Evolutionary conservation across 2,113 vertebrate genomes (phyloP), one percentile per base, ranked within the genome.

Genomic region (Perca fluviatilis): DNA sequence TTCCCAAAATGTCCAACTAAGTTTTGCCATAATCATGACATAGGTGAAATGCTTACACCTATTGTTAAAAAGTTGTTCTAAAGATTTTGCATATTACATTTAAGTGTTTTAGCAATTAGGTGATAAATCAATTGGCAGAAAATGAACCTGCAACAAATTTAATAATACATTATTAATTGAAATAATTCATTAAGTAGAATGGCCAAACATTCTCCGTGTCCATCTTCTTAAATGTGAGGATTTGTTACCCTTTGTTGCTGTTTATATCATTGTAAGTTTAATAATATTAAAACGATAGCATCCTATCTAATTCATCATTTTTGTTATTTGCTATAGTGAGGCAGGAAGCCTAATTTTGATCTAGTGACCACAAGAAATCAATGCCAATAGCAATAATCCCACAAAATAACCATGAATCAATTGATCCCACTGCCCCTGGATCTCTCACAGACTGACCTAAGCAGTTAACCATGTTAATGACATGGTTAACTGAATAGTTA

Each of bases 391-490:
- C 18, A 69, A 53, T 54, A 19, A 54, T 15, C 2, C 25, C 19
- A 27, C 4, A 12, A n/a, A 16, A 69, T 54, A n/a, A 54, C 50
- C 50, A 10, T 23, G 30, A 40, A 69, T 69, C 50, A 14, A 7
- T n/a, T 33, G 49, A 68, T 49, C 66, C 1, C 47, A 33, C 57
- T 21, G 46, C 65, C 47, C 46, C 5, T 21, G 12, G 33, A 13
- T 40, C 46, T 67, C 50, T 58, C 27, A 23, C 11, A 53, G 23
- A 16, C 56, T 79, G 70, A 56, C 70, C 51, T 40, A 11, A 78
- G 74, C 74, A 68, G 67, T 36, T 54, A 63, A 46, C 68, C 40
- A 23, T 50, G 6, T 36, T 27, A 60, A 64, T 23, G n/a, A 63
- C 60, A 69, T 74, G 57, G 15, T 27, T 47, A 47, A 18, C 2